Evolutionary conservation across 2,113 vertebrate species (phyloP).

Genomic region (Emydocephalus ijimae): DNA sequence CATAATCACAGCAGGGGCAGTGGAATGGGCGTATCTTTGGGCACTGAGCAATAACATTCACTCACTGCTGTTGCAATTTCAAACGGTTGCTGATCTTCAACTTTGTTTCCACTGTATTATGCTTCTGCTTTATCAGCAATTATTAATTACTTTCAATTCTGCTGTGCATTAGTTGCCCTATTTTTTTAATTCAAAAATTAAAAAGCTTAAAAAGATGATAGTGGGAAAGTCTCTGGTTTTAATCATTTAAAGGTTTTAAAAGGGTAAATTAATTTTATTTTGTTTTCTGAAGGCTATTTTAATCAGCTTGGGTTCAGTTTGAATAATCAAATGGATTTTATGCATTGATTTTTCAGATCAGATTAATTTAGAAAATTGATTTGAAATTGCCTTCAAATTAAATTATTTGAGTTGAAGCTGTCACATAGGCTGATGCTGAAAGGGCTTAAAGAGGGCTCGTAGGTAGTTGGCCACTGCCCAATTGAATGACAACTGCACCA

Average conservation of each 20-base stretch:
- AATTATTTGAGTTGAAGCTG: background rate
- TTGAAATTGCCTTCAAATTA: background rate
- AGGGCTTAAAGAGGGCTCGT: background rate
- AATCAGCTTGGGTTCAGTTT: background rate
- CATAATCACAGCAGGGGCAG: background rate
- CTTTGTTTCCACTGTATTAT: background rate
- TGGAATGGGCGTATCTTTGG: background rate
- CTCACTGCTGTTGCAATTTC: background rate
- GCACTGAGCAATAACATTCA: background rate
- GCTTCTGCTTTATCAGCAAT: background rate
- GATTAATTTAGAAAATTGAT: background rate
- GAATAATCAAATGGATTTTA: background rate
- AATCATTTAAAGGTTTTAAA: background rate
- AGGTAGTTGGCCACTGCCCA: background rate
- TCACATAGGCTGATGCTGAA: background rate
- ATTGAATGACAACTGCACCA: background rate
- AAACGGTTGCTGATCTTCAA: background rate
- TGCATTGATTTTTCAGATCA: background rate
- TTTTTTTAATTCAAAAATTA: background rate
- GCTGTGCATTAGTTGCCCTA: background rate
- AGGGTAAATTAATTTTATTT: background rate
- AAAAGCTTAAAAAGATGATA: background rate
- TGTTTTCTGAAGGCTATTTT: background rate
- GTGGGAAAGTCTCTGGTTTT: background rate
- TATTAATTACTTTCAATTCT: background rate